A percentile compares a stretch with the other conserved stretches of the same genome.
phyloP scores from a whole-genome alignment of 2,113 vertebrate species.

The Bungarus multicinctus region DNA sequence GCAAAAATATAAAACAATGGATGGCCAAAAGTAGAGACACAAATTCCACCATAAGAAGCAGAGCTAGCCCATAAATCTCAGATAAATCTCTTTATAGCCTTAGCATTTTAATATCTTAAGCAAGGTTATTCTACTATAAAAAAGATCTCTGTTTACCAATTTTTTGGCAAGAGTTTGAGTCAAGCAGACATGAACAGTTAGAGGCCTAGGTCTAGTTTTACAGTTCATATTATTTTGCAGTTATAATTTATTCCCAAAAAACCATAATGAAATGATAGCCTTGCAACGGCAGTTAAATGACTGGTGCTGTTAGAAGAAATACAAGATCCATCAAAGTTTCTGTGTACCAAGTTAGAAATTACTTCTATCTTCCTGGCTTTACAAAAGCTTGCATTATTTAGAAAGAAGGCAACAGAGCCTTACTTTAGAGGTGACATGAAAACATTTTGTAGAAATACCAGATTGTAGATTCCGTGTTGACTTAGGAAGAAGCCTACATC shows the following conservation, averaged over 20 bases:
- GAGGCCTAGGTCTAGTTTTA: neutral
- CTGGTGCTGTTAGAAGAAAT: neutral
- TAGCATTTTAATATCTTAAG: neutral
- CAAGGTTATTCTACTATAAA: neutral
- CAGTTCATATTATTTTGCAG: neutral
- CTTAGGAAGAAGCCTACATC: neutral
- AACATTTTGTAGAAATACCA: neutral
- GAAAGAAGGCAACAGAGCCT: neutral
- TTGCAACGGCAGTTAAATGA: slow-evolving; percentile 2
- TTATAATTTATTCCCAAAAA: neutral
- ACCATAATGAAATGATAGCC: neutral
- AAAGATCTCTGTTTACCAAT: neutral
- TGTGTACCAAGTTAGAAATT: neutral
- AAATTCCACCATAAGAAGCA: neutral
- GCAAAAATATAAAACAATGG: slow-evolving; percentile 9
- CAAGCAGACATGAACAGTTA: neutral
- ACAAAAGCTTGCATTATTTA: neutral
- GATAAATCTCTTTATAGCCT: neutral
- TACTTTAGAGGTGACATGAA: neutral
- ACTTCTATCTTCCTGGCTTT: neutral
- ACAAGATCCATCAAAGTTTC: rapidly evolving
- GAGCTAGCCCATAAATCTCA: neutral
- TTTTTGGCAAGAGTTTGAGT: neutral
- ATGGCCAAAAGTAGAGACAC: neutral
- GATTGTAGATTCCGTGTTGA: neutral